Percentiles rank a stretch among this genome's conserved stretches.
These are phyloP conservation scores for Gambusia affinis DNA, from an alignment of 2,113 vertebrate species.

Conservation along the genomic window DNA sequence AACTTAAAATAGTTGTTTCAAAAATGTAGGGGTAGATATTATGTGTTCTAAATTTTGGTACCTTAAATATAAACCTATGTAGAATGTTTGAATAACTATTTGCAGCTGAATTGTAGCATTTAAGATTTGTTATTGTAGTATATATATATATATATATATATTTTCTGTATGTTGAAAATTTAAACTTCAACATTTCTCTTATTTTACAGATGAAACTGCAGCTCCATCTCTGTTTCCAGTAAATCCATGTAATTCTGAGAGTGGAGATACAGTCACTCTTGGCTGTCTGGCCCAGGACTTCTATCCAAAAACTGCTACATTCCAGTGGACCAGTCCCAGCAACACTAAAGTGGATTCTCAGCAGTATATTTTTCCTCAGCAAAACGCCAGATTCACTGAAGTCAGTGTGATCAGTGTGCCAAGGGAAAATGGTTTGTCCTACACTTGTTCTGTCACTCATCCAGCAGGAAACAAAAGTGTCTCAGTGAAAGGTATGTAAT, in stretches of 20 bases:
- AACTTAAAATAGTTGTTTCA: too few relatives aligned
- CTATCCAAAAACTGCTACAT: slow-evolving; percentile 6
- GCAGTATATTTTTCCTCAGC: background rate
- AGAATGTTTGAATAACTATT: too few relatives aligned
- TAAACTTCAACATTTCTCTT: background rate
- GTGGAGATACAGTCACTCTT: background rate
- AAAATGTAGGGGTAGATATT: too few relatives aligned
- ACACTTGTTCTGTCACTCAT: slow-evolving; percentile 9
- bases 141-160: background rate
- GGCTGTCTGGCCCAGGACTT: slow-evolving; percentile 38
- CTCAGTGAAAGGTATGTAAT: background rate
- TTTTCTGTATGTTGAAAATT: background rate
- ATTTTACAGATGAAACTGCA: background rate
- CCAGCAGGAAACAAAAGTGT: accelerated
- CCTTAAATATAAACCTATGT: too few relatives aligned
- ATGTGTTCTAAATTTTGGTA: too few relatives aligned
- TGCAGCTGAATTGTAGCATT: too few relatives aligned
- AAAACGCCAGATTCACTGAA: background rate
- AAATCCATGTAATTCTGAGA: background rate
- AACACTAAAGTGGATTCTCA: accelerated
- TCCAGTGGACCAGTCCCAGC: slow-evolving; percentile 13
- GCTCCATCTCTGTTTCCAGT: slow-evolving; percentile 28
- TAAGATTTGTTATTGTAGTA: too few relatives aligned
- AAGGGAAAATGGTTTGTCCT: background rate
- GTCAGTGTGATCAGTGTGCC: slow-evolving; percentile 21